Base-by-base conservation (phyloP, 2,888 invertebrate species). In the Heliconius sara region DNA sequence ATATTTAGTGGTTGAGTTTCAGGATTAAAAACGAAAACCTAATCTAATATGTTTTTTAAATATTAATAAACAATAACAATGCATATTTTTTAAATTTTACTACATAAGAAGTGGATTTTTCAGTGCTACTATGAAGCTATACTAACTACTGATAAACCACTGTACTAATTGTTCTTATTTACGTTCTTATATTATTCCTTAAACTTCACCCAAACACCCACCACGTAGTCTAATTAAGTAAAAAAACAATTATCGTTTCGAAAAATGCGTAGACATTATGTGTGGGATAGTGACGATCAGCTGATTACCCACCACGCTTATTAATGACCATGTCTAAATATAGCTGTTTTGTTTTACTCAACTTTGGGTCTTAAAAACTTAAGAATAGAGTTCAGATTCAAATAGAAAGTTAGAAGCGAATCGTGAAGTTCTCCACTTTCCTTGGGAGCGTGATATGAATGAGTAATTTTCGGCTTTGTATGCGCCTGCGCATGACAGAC, bases 361-460 rank as follows among this genome's bases (percentile, higher is more conserved):
- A 73, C 13, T 66, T 22, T 66, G 25, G 2, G 3, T 3, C 10
- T 12, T 76, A 60, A n/a, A 13, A 0, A 7, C 30, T 79, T n/a
- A 1, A 19, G n/a, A 76, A 76, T 76, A 72, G 70, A 52, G 43
- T 52, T 63, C 25, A 77, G 27, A 74, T 60, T 47, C 27, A 47
- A 70, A 77, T 52, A 74, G 65, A 70, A 27, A 77, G 27, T 43
- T 66, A 70, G 70, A 80, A 25, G 25, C 78, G 60, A 71, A 76
- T 52, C 75, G 80, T 75, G 76, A 66, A 82, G 81, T 81, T 83
- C 80, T 84, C 84, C 84, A 85, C 85, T 85, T 85, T 85, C 85
- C 80, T 84, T 80, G 83, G 77, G 74, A 66, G 82, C 84, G 78
- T 83, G 81, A 77, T 79, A 67, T 81, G 85, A 81, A 84, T 85